Evolutionary conservation across 2,797 vertebrate species (phyloP).

Genomic region (Gallinago solitaria): DNA sequence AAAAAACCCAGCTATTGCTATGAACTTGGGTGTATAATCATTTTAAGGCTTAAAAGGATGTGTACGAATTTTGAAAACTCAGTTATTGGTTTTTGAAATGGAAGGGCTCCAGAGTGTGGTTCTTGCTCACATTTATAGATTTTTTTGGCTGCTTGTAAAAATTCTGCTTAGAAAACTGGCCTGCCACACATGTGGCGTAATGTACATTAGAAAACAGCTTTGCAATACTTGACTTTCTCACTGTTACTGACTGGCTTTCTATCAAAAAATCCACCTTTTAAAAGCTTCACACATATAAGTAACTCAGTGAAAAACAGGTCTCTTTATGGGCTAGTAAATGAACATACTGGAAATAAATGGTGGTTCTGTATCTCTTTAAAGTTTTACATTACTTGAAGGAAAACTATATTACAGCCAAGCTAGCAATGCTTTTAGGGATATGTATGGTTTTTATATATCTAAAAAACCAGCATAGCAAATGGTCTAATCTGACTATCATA

Average conservation of each 20-base stretch:
- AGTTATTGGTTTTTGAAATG: background rate
- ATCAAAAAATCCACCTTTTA: background rate
- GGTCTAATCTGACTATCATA: background rate
- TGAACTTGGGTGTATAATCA: background rate
- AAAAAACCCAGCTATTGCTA: background rate
- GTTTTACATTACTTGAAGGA: background rate
- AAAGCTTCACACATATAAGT: background rate
- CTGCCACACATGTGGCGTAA: background rate
- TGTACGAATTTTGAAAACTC: background rate
- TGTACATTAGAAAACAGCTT: background rate
- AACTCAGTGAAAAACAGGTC: background rate
- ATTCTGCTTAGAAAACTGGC: background rate
- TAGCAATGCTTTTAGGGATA: background rate
- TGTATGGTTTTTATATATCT: background rate
- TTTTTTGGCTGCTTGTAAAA: background rate
- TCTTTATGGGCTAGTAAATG: background rate
- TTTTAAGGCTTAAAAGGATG: background rate
- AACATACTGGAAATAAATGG: background rate
- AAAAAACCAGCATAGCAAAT: background rate
- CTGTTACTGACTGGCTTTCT: background rate
- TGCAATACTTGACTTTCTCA: background rate
- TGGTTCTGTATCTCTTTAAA: background rate
- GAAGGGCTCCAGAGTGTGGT: background rate
- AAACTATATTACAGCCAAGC: background rate
- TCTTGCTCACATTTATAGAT: background rate